Base-by-base conservation (phyloP, 2,797 vertebrate genomes). In the Siniperca undulata region DNA sequence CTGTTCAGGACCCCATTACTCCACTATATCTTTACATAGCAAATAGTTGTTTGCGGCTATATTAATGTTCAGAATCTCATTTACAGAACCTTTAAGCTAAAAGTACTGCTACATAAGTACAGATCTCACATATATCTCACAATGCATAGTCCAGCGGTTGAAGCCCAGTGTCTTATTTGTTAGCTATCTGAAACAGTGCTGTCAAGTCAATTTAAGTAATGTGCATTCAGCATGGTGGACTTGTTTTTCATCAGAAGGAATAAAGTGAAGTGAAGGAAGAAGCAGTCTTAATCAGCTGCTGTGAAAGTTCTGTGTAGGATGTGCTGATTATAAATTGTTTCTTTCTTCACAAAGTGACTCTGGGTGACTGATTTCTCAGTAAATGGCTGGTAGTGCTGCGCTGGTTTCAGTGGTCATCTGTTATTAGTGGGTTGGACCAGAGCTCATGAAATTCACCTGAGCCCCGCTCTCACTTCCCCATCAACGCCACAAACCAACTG, bases 381-480 rank as follows among this genome's bases (percentile, higher is more conserved):
- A 74, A 85, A 66, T 17, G 42, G 58, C 24, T 70, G 66, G 68
- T 69, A 50, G 66, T 40, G 4, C 61, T 24, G 81, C 52, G 55
- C 20, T 81, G 62, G 79, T 93, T 90, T 87, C 85, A 77, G 27
- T 68, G 62, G 88, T 84, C 79, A 82, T 77, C 79, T 93, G 90
- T 87, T 92, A 84, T 88, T 84, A 91, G 83, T 22, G 3, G 64
- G 66, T 64, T 71, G 68, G 74, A 82, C 27, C 65, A 11, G 80
- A 78, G 75, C 76, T 82, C 81, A 74, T 67, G 80, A 83, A 91
- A 85, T 87, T 90, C 88, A 93, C 88, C 92, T 93, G 90, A 91
- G 75, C 64, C 66, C 50, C 12, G 10, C 81, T 94, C 82, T 94
- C 91, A 90, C 91, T 94, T 94, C 92, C 89, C 83, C 83, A 76